Base-by-base conservation (phyloP, 2,888 invertebrate genomes). In the Ochlodes sylvanus region DNA sequence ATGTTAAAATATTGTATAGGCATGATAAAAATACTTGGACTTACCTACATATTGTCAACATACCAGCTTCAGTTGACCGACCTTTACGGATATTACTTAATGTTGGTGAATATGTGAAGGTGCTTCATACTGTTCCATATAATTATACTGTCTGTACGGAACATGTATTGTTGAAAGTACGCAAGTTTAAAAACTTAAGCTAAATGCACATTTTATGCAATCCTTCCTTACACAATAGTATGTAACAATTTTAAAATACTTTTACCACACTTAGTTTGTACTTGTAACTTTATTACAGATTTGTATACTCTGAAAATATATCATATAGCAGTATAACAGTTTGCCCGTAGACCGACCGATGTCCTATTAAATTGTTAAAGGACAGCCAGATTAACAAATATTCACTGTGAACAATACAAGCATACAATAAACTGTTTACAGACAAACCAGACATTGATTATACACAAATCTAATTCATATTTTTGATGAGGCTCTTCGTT, bases 171-270 rank as follows among this genome's bases (percentile, higher is more conserved):
- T 41, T 63, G 41, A 57, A 44, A 63, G 55, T 34, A 56, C 41
- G 63, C 55, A 44, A 34, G 17, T 55, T 57, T 56, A 57, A 42
- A 21, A 44, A 56, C 17, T 21, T 64, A 64, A 64, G 64, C 63
- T 56, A 63, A 44, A 63, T 63, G 63, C 63, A 63, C 56, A 63
- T 63, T 47, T 55, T 64, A 64, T 19, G 56, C 47, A 57, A 56
- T 64, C 55, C 63, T 63, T 55, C 47, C 44, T 64, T 64, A 57
- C 64, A 64, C 64, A 32, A 47, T 57, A 64, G 64, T 19, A 64
- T 64, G 38, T 64, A 57, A 64, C 56, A 44, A 47, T 57, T 64
- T 63, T 55, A 32, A 64, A 47, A 56, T 64, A 44, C 21, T 32
- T 63, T 55, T 42, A 44, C 63, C 15, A 64, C 32, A 42, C 47